Conservation (phyloP, 2,113 vertebrate genomes). For the Trogon melanurus region DNA sequence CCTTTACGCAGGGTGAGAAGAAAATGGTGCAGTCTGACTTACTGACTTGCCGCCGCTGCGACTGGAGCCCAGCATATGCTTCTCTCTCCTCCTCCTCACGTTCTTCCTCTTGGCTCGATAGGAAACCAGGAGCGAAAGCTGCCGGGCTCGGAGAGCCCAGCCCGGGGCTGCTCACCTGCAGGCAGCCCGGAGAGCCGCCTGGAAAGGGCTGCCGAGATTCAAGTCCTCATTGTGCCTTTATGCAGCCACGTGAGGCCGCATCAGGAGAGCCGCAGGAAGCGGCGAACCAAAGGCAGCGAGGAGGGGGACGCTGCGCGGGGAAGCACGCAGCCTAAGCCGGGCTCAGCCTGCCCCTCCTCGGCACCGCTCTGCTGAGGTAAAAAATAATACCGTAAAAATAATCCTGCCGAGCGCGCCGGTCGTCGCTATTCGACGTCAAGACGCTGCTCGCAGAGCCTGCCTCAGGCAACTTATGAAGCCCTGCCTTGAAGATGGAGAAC, state of each 20-base stretch:
- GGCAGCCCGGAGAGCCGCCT: background rate
- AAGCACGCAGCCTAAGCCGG: background rate
- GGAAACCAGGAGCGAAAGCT: background rate
- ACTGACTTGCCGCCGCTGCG: conserved; percentile 64
- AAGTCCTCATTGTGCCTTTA: conserved; percentile 36
- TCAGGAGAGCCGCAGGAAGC: conserved; percentile 55
- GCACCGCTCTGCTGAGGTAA: background rate
- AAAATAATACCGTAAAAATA: background rate
- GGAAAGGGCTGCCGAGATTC: background rate
- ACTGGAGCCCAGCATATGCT: conserved; percentile 37
- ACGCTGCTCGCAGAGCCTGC: background rate
- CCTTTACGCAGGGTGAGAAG: conserved; percentile 71
- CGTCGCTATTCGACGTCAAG: background rate
- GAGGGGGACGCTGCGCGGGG: background rate
- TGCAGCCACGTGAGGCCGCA: conserved; percentile 69
- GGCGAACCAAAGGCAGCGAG: background rate
- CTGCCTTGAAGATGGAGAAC: background rate
- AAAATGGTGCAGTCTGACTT: conserved; percentile 87
- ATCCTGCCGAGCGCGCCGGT: background rate
- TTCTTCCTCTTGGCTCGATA: background rate
- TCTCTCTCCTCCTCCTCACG: background rate
- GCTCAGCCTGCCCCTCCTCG: conserved; percentile 8
- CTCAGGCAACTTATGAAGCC: background rate
- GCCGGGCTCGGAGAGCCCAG: background rate
- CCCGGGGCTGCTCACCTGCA: conserved; percentile 46